Evolutionary conservation across 2,113 vertebrate species (phyloP).

Genomic region (Phocoena phocoena): DNA sequence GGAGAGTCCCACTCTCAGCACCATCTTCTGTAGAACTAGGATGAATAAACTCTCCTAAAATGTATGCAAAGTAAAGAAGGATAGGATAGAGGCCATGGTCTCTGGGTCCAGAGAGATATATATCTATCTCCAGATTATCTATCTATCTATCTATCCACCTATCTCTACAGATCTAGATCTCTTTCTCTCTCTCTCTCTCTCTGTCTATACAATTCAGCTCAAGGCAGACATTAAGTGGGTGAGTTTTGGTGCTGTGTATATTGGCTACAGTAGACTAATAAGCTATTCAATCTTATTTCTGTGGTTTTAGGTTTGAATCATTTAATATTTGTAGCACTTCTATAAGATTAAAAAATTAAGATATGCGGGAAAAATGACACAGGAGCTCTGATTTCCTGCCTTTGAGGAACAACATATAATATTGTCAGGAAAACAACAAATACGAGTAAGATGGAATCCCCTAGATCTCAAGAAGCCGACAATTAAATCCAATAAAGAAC

Average conservation of each 20-base stretch:
- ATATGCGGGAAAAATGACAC: not conserved
- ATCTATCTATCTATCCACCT: not conserved
- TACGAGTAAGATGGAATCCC: not conserved
- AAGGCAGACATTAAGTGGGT: conserved; percentile 10
- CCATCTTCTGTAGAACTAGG: not conserved
- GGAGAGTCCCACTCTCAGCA: not conserved
- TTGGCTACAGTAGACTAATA: not conserved
- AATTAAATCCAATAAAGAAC: not conserved
- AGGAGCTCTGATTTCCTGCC: not conserved
- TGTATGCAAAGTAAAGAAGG: not conserved
- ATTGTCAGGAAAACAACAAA: not conserved
- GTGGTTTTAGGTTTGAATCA: conserved; percentile 37
- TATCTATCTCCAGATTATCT: not conserved
- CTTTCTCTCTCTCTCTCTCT: not conserved
- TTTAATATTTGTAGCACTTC: conserved; percentile 30
- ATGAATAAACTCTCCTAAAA: not conserved
- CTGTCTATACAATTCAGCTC: not conserved
- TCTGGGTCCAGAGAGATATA: not conserved
- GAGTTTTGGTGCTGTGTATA: not conserved
- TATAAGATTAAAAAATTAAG: conserved; percentile 28
- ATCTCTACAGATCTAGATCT: not conserved
- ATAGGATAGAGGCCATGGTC: not conserved
- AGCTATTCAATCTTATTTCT: not conserved
- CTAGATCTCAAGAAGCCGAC: not conserved
- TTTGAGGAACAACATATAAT: not conserved